These are phyloP conservation scores for Channallabes apus DNA, from an alignment of 2,797 vertebrate genomes.

Conservation along the genomic window DNA sequence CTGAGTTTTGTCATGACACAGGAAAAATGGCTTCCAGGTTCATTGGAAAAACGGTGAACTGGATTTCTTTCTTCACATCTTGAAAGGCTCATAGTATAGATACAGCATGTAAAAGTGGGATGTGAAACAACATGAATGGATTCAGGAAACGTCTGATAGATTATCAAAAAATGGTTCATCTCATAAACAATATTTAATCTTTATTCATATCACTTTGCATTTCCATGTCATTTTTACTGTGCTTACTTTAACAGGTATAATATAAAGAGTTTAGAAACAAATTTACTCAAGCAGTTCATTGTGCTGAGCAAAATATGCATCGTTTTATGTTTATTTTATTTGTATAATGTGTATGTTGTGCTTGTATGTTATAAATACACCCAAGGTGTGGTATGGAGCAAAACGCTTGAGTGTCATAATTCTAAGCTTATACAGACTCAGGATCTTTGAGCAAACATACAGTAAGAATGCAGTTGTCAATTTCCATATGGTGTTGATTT, in stretches of 20 bases:
- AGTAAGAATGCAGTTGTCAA: background rate
- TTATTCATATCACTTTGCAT: background rate
- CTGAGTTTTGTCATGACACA: background rate
- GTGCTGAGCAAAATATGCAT: background rate
- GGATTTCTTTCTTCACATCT: constrained; percentile 13
- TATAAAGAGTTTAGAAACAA: constrained; percentile 10
- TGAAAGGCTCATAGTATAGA: constrained; percentile 4
- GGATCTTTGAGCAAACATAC: constrained; percentile 16
- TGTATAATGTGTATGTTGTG: constrained; percentile 10
- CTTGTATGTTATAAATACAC: background rate
- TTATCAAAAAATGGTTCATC: background rate
- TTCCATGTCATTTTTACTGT: background rate
- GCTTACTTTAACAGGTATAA: background rate
- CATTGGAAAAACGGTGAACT: background rate
- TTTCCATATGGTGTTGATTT: constrained; percentile 1
- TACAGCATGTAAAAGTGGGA: background rate
- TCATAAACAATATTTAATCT: background rate
- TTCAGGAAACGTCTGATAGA: background rate
- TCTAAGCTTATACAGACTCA: constrained; percentile 7
- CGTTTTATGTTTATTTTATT: constrained; percentile 13
- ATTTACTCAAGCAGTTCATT: constrained; percentile 3
- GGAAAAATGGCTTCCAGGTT: constrained; percentile 38
- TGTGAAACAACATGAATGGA: background rate
- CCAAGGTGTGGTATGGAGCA: constrained; percentile 4
- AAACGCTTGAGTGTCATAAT: background rate